Percentiles rank a stretch among this genome's conserved stretches.
phyloP scores from a whole-genome alignment of 2,888 invertebrate genomes.

The Drosophila fulvimacula region DNA sequence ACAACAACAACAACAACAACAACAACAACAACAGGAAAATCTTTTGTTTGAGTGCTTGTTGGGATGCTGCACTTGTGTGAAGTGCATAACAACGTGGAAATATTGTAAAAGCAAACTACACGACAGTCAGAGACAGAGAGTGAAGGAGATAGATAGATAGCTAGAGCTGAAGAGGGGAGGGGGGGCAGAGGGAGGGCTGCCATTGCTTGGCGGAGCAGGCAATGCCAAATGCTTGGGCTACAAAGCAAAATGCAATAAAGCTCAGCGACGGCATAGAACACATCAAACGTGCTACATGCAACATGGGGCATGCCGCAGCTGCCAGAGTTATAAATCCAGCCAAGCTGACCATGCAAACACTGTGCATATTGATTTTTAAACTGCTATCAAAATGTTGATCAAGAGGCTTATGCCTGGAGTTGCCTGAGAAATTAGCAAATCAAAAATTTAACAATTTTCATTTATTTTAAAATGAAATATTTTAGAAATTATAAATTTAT shows the following conservation, averaged over 20 bases:
- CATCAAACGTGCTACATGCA: conserved; percentile 24
- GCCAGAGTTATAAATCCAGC: conserved; percentile 27
- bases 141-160: neutral
- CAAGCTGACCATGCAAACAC: conserved; percentile 52
- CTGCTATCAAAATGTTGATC: neutral
- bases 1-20: conserved; percentile 34
- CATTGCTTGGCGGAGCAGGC: conserved; percentile 6
- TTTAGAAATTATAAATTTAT: too few species aligned
- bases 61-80: conserved; percentile 69
- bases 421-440: neutral
- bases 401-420: neutral
- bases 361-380: conserved; percentile 67
- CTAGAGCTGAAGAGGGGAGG: neutral
- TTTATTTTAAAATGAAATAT: too few species aligned
- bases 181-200: neutral
- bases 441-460: neutral
- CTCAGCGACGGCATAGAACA: conserved; percentile 46
- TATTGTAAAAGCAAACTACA: conserved; percentile 75
- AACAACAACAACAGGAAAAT: conserved; percentile 43
- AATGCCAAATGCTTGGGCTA: conserved; percentile 46
- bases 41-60: conserved; percentile 59
- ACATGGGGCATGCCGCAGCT: conserved; percentile 14
- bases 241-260: conserved; percentile 63
- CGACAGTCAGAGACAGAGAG: conserved; percentile 20
- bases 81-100: conserved; percentile 78